Conservation (phyloP, 2,888 invertebrate species). For the Magallana nippona region DNA sequence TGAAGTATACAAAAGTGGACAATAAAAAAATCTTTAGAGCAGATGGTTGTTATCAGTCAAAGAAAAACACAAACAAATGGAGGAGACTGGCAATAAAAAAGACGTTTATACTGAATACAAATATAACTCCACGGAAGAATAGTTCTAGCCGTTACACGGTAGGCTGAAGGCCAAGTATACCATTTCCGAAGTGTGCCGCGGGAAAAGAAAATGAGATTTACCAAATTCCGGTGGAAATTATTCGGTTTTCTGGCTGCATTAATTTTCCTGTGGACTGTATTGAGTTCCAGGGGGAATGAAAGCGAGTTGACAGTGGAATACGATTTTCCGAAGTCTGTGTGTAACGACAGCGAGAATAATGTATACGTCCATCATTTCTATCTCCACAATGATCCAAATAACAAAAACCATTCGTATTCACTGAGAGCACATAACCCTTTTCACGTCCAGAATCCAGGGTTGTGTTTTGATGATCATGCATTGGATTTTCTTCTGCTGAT, state of each 20-base stretch:
- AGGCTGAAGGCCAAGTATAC: neutral
- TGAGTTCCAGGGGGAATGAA: neutral
- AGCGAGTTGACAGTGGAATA: neutral
- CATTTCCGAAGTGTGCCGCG: neutral
- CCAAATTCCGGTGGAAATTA: constrained; percentile 26
- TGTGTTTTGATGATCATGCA: constrained; percentile 30
- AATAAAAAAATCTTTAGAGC: no score
- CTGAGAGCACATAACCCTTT: constrained; percentile 28
- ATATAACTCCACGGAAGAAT: no score
- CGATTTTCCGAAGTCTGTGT: constrained; percentile 12
- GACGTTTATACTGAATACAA: no score
- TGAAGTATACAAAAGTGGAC: no score
- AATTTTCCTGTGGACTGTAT: neutral
- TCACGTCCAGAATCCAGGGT: constrained; percentile 18
- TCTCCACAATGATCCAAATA: constrained; percentile 6
- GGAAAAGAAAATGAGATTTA: constrained; percentile 10
- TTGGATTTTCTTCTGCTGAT: constrained; percentile 24
- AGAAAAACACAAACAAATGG: no score
- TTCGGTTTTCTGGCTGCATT: neutral
- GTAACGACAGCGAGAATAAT: constrained; percentile 13
- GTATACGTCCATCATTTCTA: constrained; percentile 29
- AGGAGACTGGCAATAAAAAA: no score
- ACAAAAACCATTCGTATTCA: constrained; percentile 17
- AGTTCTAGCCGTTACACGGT: neutral
- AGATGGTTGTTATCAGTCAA: no score